Evolutionary conservation across 1,140 invertebrate genomes (phyloP).

Genomic region (Acyrthosiphon pisum): DNA sequence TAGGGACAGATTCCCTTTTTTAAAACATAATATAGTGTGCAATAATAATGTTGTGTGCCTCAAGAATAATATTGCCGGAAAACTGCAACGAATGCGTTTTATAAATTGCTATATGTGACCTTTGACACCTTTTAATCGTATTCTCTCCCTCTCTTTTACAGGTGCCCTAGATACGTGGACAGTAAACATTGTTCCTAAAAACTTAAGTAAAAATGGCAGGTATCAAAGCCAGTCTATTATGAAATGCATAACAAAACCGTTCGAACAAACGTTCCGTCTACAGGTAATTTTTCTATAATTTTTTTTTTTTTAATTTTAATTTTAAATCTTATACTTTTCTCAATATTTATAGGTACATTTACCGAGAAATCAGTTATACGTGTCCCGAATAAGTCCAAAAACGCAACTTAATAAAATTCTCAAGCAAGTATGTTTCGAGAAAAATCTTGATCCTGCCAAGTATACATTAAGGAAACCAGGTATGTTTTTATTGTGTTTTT

Average conservation of each 20-base stretch:
- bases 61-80: not conserved
- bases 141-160: conserved; percentile 59
- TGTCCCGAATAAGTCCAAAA: conserved; percentile 75
- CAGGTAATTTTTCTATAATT: conserved; percentile 64
- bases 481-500: conserved; percentile 62
- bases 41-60: not conserved
- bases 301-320: not conserved
- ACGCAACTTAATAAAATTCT: conserved; percentile 73
- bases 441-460: conserved; percentile 75
- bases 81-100: not conserved
- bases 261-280: conserved; percentile 79
- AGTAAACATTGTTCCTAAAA: conserved; percentile 71
- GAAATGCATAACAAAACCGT: conserved; percentile 68
- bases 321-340: not conserved
- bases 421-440: conserved; percentile 79
- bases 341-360: conserved; percentile 73
- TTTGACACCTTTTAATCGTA: conserved; percentile 52
- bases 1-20: not conserved
- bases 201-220: conserved; percentile 54
- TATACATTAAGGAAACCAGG: conserved; percentile 83
- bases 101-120: not conserved
- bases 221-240: conserved; percentile 60
- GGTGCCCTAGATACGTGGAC: conserved; percentile 66
- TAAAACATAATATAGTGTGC: not conserved
- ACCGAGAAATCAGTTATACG: conserved; percentile 82